phyloP scores from a whole-genome alignment of 2,113 vertebrate species.

The Varanus salvator region DNA sequence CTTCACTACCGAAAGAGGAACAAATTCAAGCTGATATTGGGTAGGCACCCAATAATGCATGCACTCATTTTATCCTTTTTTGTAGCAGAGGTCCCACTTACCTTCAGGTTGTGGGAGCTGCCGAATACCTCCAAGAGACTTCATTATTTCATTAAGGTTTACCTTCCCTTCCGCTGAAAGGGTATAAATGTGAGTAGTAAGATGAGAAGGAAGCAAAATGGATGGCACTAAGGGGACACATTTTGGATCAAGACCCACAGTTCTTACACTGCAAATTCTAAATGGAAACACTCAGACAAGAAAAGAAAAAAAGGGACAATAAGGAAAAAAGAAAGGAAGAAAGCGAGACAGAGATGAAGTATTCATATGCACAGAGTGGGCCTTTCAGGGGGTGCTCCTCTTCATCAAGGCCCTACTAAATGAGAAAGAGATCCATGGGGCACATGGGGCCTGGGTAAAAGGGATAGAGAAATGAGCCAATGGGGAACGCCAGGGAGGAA shows the following conservation, averaged over 20 bases:
- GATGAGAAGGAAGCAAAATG: neutral
- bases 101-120: neutral
- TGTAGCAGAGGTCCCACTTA: neutral
- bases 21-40: neutral
- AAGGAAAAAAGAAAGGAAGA: neutral
- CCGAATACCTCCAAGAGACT: neutral
- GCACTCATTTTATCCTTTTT: neutral
- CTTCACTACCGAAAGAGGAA: neutral
- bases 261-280: neutral
- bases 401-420: too few relatives aligned
- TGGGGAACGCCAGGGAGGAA: neutral
- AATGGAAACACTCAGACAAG: neutral
- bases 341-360: neutral
- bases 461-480: neutral
- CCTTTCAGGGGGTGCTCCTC: too few relatives aligned
- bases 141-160: constrained; percentile 5
- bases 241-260: neutral
- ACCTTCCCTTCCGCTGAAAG: neutral
- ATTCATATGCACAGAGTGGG: neutral
- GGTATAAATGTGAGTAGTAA: neutral
- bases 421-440: neutral
- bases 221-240: neutral
- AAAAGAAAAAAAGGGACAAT: neutral
- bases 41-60: neutral
- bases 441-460: neutral